Conservation (phyloP, 2,113 vertebrate genomes). For the Chinchilla lanigera region DNA sequence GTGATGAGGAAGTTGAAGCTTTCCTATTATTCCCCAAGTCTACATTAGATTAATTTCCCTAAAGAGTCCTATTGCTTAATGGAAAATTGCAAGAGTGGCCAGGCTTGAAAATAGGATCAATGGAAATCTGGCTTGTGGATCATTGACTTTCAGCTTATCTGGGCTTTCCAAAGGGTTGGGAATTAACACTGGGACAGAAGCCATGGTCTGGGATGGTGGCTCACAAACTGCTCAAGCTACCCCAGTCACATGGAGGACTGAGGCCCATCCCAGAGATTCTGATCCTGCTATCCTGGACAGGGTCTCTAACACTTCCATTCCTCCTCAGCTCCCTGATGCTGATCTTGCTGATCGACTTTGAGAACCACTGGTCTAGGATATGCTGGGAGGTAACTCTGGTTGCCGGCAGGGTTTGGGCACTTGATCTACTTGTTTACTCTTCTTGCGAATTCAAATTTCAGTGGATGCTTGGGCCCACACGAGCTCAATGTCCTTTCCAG, state of each 20-base stretch:
- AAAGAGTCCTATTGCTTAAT: background rate
- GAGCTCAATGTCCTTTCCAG: background rate
- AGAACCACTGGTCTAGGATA: background rate
- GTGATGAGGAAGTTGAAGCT: background rate
- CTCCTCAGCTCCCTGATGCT: background rate
- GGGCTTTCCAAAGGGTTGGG: background rate
- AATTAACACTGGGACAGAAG: fast-evolving
- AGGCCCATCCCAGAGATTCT: background rate
- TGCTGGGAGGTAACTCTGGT: background rate
- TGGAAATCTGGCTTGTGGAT: background rate
- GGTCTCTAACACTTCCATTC: background rate
- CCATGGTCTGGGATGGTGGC: background rate
- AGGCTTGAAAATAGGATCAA: fast-evolving
- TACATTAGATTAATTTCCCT: background rate
- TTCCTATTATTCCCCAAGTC: background rate
- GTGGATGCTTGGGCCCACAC: background rate
- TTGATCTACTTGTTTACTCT: background rate
- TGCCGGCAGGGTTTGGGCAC: fast-evolving
- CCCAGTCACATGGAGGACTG: too few relatives aligned
- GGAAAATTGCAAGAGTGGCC: background rate
- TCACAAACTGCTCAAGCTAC: too few relatives aligned
- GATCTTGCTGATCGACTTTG: background rate
- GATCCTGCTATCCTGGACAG: background rate
- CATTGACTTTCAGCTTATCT: fast-evolving
- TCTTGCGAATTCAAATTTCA: background rate